These are phyloP conservation scores for Pachypeltis micranthus DNA, from an alignment of 1,140 invertebrate species.

Conservation along the genomic window DNA sequence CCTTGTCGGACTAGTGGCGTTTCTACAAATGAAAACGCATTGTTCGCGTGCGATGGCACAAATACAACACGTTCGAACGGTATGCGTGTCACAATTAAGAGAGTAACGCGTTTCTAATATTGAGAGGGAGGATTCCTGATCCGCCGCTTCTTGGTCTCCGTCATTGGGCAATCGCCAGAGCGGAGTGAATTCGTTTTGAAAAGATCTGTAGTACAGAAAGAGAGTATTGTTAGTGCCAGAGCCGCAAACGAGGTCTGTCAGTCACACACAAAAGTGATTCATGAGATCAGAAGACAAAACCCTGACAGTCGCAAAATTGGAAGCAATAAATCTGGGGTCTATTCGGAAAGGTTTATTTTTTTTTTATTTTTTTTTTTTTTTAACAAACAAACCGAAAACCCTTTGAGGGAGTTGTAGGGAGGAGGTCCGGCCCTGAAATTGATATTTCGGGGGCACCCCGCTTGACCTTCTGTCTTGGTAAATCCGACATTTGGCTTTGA, in stretches of 20 bases:
- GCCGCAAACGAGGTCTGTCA: slow-evolving; percentile 1
- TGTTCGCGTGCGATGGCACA: too few relatives aligned
- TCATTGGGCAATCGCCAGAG: too few relatives aligned
- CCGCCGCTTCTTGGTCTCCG: too few relatives aligned
- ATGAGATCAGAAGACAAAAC: neutral
- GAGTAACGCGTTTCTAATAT: too few relatives aligned
- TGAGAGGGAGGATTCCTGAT: too few relatives aligned
- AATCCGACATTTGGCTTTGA: slow-evolving; percentile 16
- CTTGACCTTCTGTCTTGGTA: slow-evolving; percentile 16
- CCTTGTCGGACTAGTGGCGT: too few relatives aligned
- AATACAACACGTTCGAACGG: too few relatives aligned
- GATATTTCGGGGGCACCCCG: slow-evolving; percentile 13
- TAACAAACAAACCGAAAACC: slow-evolving; percentile 10
- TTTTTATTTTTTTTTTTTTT: too few relatives aligned
- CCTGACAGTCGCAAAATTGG: slow-evolving; percentile 2
- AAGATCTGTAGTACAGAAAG: too few relatives aligned
- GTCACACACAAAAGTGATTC: neutral
- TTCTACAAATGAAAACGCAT: too few relatives aligned
- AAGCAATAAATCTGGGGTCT: slow-evolving; percentile 7
- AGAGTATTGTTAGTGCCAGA: neutral
- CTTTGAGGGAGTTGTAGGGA: slow-evolving; percentile 1
- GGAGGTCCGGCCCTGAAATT: slow-evolving; percentile 11
- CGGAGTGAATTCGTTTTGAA: too few relatives aligned
- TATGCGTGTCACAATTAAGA: too few relatives aligned
- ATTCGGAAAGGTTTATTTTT: slow-evolving; percentile 7